Percentiles rank a stretch among this genome's conserved stretches.
Evolutionary conservation across 2,113 vertebrate genomes (phyloP).

Genomic region (Otolemur garnettii): DNA sequence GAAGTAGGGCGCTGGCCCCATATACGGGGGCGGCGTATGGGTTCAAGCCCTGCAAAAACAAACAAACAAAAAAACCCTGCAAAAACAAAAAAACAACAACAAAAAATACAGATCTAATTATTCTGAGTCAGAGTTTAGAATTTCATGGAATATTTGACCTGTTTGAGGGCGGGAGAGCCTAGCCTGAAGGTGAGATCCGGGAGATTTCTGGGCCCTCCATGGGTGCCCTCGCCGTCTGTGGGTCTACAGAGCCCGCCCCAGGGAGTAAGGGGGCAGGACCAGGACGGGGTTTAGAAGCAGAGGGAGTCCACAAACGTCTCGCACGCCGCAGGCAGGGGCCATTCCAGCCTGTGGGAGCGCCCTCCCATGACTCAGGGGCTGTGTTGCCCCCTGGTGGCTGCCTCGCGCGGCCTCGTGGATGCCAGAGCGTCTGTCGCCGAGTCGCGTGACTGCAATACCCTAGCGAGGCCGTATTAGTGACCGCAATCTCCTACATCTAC

Average conservation of each 20-base stretch:
- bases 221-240: no score
- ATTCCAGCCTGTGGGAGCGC: not conserved
- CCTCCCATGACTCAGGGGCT: not conserved
- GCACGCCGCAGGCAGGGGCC: not conserved
- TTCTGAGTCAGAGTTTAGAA: not conserved
- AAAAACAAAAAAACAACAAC: no score
- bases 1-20: no score
- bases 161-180: not conserved
- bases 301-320: not conserved
- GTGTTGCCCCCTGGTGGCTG: not conserved
- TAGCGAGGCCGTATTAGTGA: conserved; percentile 80
- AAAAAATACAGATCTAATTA: not conserved
- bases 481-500: conserved; percentile 42
- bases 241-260: rapidly evolving
- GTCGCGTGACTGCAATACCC: conserved; percentile 26
- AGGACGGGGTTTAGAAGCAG: rapidly evolving
- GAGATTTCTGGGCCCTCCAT: not conserved
- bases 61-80: no score
- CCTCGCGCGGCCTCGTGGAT: not conserved
- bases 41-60: no score
- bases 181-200: not conserved
- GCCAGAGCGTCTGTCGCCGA: conserved; percentile 70
- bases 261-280: no score
- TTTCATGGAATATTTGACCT: not conserved
- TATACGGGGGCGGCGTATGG: no score